Conservation (phyloP, 1,140 invertebrate species). For the Heliconius himera region DNA sequence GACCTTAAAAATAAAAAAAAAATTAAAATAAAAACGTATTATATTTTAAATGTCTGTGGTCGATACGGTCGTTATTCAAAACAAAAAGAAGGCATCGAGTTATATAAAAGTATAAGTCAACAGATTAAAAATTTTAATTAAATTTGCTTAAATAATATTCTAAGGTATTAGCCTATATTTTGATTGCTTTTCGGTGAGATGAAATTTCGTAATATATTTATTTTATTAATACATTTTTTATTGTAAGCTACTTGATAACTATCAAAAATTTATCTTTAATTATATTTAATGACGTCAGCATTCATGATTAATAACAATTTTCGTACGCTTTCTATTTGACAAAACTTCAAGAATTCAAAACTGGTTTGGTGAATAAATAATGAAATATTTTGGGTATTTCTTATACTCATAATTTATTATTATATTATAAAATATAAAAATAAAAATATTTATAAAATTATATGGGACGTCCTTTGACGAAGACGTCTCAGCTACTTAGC, state of each 20-base stretch:
- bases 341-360: background rate
- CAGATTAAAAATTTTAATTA: background rate
- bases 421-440: background rate
- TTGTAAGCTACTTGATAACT: background rate
- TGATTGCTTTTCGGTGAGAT: background rate
- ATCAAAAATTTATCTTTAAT: background rate
- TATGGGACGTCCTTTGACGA: background rate
- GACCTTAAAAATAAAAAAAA: constrained; percentile 29
- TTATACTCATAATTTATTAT: background rate
- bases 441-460: constrained; percentile 4
- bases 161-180: background rate
- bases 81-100: background rate
- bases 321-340: constrained; percentile 5
- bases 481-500: constrained; percentile 1
- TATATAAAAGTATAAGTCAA: background rate
- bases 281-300: constrained; percentile 2
- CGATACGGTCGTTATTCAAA: constrained; percentile 23
- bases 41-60: constrained; percentile 28
- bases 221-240: background rate
- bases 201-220: background rate
- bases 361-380: constrained; percentile 1
- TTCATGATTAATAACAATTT: constrained; percentile 3
- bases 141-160: background rate
- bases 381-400: background rate
- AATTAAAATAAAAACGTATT: constrained; percentile 5